Evolutionary conservation across 2,888 invertebrate species (phyloP).

Genomic region (Torymus tubicola): DNA sequence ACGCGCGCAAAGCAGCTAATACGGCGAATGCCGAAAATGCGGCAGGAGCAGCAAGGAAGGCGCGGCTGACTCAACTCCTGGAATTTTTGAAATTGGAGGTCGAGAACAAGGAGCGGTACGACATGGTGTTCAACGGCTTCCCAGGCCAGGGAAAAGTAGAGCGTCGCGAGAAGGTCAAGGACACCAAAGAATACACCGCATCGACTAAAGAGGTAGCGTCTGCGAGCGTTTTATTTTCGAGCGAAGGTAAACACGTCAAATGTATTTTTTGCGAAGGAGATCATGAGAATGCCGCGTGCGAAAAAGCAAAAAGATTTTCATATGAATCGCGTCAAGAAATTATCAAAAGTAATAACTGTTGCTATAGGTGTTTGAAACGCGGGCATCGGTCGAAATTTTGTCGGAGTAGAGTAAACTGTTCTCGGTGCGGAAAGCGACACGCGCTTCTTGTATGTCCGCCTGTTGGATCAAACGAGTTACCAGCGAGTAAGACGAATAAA

Average conservation of each 20-base stretch:
- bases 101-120: no score
- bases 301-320: conserved; percentile 58
- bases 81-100: no score
- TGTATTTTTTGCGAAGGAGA: conserved; percentile 63
- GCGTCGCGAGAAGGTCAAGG: background rate
- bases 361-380: conserved; percentile 62
- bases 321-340: conserved; percentile 51
- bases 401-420: conserved; percentile 59
- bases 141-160: background rate
- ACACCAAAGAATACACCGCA: background rate
- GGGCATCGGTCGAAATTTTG: conserved; percentile 60
- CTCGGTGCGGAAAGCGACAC: conserved; percentile 60
- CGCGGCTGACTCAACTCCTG: no score
- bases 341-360: conserved; percentile 58
- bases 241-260: background rate
- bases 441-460: conserved; percentile 59
- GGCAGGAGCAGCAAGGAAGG: no score
- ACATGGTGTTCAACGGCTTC: no score
- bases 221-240: background rate
- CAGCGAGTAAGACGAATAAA: background rate
- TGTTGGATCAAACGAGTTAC: background rate
- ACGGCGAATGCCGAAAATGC: no score
- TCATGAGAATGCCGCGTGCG: conserved; percentile 56
- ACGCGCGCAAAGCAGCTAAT: no score
- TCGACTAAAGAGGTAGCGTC: background rate